Percentiles rank a stretch among this genome's conserved stretches.
Evolutionary conservation across 2,797 vertebrate genomes (phyloP).

Genomic region (Sphaeramia orbicularis): DNA sequence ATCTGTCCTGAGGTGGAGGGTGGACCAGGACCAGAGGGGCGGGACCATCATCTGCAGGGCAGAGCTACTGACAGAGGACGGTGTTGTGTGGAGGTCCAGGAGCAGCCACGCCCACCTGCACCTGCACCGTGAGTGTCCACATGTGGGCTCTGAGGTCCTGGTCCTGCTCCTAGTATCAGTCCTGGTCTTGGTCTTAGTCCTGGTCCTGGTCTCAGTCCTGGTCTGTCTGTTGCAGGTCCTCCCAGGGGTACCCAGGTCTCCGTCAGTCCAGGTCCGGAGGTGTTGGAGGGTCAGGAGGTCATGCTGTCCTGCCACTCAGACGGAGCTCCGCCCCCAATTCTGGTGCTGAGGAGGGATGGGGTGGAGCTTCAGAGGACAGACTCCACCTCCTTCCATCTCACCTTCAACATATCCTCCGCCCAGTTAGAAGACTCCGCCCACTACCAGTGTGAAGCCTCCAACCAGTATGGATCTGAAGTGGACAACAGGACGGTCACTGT

Average conservation of each 20-base stretch:
- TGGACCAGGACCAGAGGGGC: constrained; percentile 60
- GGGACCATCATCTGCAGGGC: constrained; percentile 83
- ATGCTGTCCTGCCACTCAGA: constrained; percentile 85
- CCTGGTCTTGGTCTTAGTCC: too few relatives aligned
- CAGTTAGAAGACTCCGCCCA: constrained; percentile 79
- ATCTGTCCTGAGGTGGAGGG: constrained; percentile 59
- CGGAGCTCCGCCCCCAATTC: constrained; percentile 79
- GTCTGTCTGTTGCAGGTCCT: constrained; percentile 41
- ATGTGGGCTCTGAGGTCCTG: too few relatives aligned
- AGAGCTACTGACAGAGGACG: constrained; percentile 63
- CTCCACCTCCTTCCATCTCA: constrained; percentile 64
- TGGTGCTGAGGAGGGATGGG: constrained; percentile 82
- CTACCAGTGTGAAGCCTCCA: too few relatives aligned
- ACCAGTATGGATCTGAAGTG: constrained; percentile 77
- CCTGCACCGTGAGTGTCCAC: constrained; percentile 86
- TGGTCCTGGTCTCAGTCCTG: too few relatives aligned
- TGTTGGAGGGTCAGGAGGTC: constrained; percentile 86
- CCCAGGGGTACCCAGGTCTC: constrained; percentile 73
- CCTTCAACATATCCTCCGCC: constrained; percentile 77
- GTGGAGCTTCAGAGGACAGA: constrained; percentile 63
- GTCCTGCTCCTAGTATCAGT: too few relatives aligned
- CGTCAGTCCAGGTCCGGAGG: constrained; percentile 70
- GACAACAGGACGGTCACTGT: constrained; percentile 77
- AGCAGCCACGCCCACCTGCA: constrained; percentile 63
- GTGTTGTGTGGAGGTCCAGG: constrained; percentile 64